These are phyloP conservation scores for Tridacna crocea DNA, from an alignment of 2,888 invertebrate genomes.

Conservation along the genomic window DNA sequence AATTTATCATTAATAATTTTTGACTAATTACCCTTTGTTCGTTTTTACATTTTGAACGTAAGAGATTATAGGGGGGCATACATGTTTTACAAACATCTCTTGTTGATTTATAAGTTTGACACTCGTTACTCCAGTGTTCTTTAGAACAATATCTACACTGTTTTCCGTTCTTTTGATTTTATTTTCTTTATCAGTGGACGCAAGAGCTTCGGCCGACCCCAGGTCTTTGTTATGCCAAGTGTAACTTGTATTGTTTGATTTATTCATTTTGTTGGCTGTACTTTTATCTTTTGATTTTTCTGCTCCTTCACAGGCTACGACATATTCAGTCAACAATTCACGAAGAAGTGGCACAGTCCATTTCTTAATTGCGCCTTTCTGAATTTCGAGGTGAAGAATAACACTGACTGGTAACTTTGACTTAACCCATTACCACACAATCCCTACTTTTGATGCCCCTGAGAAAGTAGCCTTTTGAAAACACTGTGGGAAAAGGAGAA, in stretches of 20 bases:
- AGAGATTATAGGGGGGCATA: too few relatives aligned
- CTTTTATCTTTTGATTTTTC: background rate
- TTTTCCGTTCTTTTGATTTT: background rate
- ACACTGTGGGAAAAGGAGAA: slow-evolving; percentile 14
- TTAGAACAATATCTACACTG: slow-evolving; percentile 35
- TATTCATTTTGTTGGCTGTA: background rate
- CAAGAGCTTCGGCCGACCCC: slow-evolving; percentile 9
- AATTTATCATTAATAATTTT: too few relatives aligned
- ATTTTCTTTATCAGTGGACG: background rate
- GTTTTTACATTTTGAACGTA: too few relatives aligned
- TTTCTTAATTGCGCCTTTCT: slow-evolving; percentile 22
- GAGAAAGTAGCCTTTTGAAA: too few relatives aligned
- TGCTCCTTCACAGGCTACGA: slow-evolving; percentile 30
- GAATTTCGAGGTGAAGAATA: slow-evolving; percentile 33
- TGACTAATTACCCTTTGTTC: too few relatives aligned
- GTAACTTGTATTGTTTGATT: background rate
- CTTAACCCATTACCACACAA: slow-evolving; percentile 26
- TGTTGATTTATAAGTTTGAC: slow-evolving; percentile 2
- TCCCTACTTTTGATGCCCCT: too few relatives aligned
- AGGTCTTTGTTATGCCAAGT: background rate
- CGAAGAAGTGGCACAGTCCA: slow-evolving; percentile 19
- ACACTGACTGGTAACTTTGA: slow-evolving; percentile 36
- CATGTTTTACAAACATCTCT: slow-evolving; percentile 42
- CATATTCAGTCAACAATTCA: slow-evolving; percentile 27
- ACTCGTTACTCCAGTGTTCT: slow-evolving; percentile 44